phyloP scores from a whole-genome alignment of 2,888 invertebrate species.

The Dicycla oo region DNA sequence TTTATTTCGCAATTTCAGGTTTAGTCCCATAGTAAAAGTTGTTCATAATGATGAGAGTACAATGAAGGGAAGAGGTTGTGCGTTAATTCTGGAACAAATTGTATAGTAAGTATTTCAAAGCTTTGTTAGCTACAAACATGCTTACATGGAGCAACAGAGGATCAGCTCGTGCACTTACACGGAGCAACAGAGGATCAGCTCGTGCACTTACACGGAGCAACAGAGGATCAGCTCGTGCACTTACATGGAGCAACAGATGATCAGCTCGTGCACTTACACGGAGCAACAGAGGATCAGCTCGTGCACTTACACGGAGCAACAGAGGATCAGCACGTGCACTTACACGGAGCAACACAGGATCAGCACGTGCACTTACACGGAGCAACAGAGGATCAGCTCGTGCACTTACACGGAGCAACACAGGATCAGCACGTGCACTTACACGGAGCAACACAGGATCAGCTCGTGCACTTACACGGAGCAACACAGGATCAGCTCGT shows the following conservation, averaged over 20 bases:
- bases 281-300: constrained; percentile 10
- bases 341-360: constrained; percentile 9
- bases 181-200: constrained; percentile 8
- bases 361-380: neutral
- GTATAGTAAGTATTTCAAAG: neutral
- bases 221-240: constrained; percentile 1
- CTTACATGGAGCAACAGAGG: constrained; percentile 2
- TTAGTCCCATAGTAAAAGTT: too few species aligned
- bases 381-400: constrained; percentile 10
- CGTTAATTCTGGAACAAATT: too few species aligned
- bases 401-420: constrained; percentile 11
- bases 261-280: neutral
- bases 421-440: neutral
- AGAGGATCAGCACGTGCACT: neutral
- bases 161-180: constrained; percentile 13
- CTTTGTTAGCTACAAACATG: neutral
- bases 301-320: constrained; percentile 11
- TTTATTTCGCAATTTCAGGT: too few species aligned
- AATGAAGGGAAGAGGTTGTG: too few species aligned
- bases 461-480: too few species aligned
- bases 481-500: too few species aligned
- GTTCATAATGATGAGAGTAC: too few species aligned
- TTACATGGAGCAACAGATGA: constrained; percentile 6
- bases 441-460: constrained; percentile 9
- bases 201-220: constrained; percentile 5